Evolutionary conservation across 2,113 vertebrate genomes (phyloP).

Genomic region (Petromus typicus): DNA sequence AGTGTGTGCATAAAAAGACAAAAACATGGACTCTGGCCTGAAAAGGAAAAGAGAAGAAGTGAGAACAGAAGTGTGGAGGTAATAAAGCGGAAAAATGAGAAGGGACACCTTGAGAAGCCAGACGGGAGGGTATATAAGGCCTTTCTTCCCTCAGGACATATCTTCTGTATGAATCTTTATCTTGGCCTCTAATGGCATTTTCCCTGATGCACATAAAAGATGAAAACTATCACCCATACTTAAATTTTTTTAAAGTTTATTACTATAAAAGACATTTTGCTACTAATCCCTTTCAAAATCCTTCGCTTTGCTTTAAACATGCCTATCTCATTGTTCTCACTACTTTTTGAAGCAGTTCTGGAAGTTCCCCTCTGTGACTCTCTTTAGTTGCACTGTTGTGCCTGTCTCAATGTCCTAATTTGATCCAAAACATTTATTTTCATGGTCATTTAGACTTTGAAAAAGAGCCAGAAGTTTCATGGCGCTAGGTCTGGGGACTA

Average conservation of each 20-base stretch:
- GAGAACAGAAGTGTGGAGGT: background rate
- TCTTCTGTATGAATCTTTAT: background rate
- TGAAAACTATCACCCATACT: background rate
- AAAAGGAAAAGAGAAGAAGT: background rate
- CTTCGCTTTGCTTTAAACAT: background rate
- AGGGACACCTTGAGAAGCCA: no score
- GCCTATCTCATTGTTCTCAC: background rate
- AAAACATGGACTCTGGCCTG: background rate
- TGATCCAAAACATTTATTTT: background rate
- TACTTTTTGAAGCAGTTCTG: background rate
- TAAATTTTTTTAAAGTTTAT: background rate
- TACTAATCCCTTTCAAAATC: background rate
- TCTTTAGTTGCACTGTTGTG: background rate
- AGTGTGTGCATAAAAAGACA: background rate
- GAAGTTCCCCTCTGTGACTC: background rate
- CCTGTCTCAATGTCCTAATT: background rate
- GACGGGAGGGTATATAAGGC: rapidly evolving
- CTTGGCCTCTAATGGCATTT: background rate
- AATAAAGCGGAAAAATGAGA: background rate
- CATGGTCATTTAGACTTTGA: background rate
- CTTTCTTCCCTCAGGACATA: background rate
- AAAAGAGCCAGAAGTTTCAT: background rate
- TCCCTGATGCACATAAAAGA: background rate
- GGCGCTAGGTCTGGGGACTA: background rate
- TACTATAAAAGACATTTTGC: background rate